These are phyloP conservation scores for Caenorhabditis macrosperma DNA, from an alignment of 2,888 invertebrate genomes.

Conservation along the genomic window DNA sequence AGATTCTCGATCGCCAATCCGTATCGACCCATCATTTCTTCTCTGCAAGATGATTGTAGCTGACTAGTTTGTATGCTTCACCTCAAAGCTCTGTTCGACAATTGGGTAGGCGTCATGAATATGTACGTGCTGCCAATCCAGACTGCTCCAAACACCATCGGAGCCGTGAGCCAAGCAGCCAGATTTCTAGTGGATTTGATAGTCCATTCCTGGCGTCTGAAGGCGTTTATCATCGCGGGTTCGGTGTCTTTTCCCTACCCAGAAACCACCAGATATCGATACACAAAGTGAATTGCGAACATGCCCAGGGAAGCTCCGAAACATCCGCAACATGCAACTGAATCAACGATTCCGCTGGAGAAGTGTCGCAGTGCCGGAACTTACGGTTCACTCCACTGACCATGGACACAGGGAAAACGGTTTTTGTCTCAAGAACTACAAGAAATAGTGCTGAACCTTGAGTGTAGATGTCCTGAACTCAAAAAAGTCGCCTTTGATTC, in stretches of 20 bases:
- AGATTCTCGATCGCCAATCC: not conserved
- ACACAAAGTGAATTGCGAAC: not conserved
- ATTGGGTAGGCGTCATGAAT: not conserved
- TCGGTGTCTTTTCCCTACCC: not conserved
- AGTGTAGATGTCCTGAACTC: not conserved
- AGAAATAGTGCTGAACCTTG: not conserved
- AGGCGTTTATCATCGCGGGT: not conserved
- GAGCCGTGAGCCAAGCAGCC: not conserved
- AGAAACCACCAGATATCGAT: not conserved
- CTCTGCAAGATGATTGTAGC: not conserved
- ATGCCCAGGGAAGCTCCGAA: not conserved
- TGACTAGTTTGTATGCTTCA: too few relatives aligned
- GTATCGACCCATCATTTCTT: not conserved
- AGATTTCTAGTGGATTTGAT: not conserved
- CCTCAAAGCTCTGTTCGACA: not conserved
- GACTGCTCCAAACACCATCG: not conserved
- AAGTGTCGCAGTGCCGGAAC: not conserved
- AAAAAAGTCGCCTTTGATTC: not conserved
- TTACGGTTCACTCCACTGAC: not conserved
- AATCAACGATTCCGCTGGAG: too few relatives aligned
- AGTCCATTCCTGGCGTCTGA: not conserved
- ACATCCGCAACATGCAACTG: not conserved
- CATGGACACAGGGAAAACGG: not conserved
- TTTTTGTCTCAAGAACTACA: not conserved
- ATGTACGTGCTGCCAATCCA: not conserved